Conservation (phyloP, 2,888 invertebrate genomes). For the Dynastes maya region DNA sequence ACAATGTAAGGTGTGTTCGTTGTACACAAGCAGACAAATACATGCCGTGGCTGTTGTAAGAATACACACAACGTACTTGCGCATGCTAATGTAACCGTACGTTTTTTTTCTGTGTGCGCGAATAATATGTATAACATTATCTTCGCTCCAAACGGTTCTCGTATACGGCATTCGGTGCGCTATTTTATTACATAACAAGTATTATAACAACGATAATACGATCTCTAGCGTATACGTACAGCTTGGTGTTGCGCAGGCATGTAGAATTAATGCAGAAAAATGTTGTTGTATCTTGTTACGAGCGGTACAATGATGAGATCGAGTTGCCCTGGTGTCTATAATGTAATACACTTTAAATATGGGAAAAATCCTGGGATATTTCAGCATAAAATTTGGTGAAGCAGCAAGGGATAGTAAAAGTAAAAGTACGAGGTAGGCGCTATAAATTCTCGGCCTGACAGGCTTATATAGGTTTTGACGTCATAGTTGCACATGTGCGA, state of each 20-base stretch:
- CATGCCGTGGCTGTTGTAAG: not conserved
- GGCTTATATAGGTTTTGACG: too few relatives aligned
- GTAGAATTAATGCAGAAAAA: conserved; percentile 42
- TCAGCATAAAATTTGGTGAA: too few relatives aligned
- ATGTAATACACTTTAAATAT: too few relatives aligned
- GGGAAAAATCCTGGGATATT: too few relatives aligned
- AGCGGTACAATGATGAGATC: conserved; percentile 17
- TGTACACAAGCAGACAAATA: not conserved
- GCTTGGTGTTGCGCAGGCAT: conserved; percentile 28
- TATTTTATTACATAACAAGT: conserved; percentile 44
- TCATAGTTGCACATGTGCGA: too few relatives aligned
- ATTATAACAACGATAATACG: conserved; percentile 31
- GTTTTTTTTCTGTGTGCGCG: not conserved
- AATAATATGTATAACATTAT: conserved; percentile 27
- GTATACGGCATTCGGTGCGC: conserved; percentile 17
- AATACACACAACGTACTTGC: not conserved
- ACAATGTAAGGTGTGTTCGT: conserved; percentile 43
- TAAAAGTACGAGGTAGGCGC: too few relatives aligned
- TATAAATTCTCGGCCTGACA: too few relatives aligned
- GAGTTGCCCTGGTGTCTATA: not conserved
- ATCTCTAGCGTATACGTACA: conserved; percentile 9
- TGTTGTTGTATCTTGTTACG: conserved; percentile 44
- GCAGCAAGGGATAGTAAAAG: too few relatives aligned
- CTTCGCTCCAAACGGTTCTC: conserved; percentile 3
- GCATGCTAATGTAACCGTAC: not conserved